These are phyloP conservation scores for Toxotes lorentzi DNA, from an alignment of 2,797 vertebrate species.

Conservation along the genomic window DNA sequence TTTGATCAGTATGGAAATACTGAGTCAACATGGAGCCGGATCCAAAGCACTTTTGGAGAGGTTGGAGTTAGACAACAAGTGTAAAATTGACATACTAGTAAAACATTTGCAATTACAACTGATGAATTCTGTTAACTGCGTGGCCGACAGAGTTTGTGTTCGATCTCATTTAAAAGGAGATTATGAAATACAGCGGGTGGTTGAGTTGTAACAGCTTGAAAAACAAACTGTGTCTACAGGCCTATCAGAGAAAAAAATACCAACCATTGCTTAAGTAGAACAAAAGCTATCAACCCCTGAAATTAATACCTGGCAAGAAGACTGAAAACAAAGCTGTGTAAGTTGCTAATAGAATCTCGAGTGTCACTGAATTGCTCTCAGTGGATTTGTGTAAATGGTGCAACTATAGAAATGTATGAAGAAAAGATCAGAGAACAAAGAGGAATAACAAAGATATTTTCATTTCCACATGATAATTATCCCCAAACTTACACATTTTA, in stretches of 20 bases:
- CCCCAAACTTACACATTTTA: not conserved
- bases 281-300: conserved; percentile 62
- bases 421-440: not conserved
- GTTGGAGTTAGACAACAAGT: conserved; percentile 35
- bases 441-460: not conserved
- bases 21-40: conserved; percentile 48
- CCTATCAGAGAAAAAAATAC: conserved; percentile 40
- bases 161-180: conserved; percentile 65
- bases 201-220: conserved; percentile 69
- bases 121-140: conserved; percentile 63
- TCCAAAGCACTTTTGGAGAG: conserved; percentile 46
- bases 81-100: conserved; percentile 46
- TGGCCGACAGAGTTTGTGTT: conserved; percentile 53
- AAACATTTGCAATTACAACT: conserved; percentile 64
- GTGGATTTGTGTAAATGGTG: conserved; percentile 20
- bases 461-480: not conserved
- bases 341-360: conserved; percentile 36
- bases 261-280: conserved; percentile 53
- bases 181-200: conserved; percentile 72
- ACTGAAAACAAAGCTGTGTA: conserved; percentile 31
- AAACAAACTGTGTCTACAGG: conserved; percentile 65
- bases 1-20: conserved; percentile 72
- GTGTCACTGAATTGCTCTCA: conserved; percentile 27
- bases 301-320: conserved; percentile 59
- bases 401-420: conserved; percentile 9